These are phyloP conservation scores for Cuniculus paca DNA, from an alignment of 2,797 vertebrate species.

Conservation along the genomic window DNA sequence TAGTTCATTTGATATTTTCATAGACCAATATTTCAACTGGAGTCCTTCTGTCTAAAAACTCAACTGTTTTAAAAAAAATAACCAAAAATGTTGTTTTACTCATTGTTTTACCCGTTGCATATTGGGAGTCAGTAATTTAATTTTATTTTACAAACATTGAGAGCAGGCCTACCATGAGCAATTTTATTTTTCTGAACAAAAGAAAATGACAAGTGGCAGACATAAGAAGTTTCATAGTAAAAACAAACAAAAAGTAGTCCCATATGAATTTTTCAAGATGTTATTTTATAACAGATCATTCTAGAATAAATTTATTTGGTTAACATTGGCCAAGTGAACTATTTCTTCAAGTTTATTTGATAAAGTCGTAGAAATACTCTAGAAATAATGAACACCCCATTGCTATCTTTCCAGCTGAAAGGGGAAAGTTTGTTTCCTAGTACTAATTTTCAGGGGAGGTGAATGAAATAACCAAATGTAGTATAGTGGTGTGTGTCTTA, in stretches of 20 bases:
- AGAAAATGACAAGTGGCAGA: neutral
- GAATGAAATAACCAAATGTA: neutral
- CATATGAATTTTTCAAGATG: neutral
- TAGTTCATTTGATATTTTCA: constrained; percentile 75
- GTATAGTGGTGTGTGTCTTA: neutral
- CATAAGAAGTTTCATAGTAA: neutral
- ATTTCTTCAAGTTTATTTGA: constrained; percentile 42
- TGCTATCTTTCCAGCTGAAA: constrained; percentile 5
- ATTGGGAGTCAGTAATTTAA: constrained; percentile 26
- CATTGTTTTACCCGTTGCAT: neutral
- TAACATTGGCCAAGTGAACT: neutral
- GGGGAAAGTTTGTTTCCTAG: neutral
- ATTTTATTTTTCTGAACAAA: neutral
- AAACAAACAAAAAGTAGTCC: neutral
- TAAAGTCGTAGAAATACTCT: neutral
- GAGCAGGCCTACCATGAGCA: neutral
- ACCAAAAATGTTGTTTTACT: neutral
- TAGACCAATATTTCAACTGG: constrained; percentile 53
- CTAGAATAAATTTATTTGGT: neutral
- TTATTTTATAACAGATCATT: neutral
- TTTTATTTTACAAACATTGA: constrained; percentile 34
- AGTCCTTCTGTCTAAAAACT: constrained; percentile 70
- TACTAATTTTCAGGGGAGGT: neutral
- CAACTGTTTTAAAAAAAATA: neutral
- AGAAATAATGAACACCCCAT: neutral